Conservation (phyloP, 2,113 vertebrate genomes). For the Cacatua alba region DNA sequence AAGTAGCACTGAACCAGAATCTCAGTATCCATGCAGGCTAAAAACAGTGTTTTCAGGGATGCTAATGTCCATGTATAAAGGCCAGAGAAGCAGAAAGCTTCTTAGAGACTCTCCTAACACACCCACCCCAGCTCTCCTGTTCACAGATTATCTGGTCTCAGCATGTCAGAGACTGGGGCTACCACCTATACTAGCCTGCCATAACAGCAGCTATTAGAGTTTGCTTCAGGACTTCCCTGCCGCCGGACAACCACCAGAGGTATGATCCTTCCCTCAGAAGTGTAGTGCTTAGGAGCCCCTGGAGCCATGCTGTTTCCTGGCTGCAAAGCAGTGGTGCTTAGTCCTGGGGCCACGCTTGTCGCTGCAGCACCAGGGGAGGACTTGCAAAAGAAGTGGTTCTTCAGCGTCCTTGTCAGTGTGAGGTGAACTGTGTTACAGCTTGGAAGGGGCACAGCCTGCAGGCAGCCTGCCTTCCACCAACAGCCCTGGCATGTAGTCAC, state of each 20-base stretch:
- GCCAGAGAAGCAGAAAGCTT: not conserved
- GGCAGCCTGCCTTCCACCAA: no score
- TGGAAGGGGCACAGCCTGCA: not conserved
- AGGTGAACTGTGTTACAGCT: not conserved
- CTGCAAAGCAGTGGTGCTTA: not conserved
- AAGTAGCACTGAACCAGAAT: not conserved
- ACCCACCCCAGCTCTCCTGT: not conserved
- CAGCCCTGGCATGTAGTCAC: no score
- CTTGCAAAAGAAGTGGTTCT: not conserved
- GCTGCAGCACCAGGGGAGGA: not conserved
- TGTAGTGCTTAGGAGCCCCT: not conserved
- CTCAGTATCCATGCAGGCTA: not conserved
- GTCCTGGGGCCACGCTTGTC: rapidly evolving
- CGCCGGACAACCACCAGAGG: not conserved
- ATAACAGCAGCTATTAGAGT: not conserved
- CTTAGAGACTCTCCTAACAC: not conserved
- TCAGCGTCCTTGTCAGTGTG: not conserved
- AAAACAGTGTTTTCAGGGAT: not conserved
- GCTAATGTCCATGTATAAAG: not conserved
- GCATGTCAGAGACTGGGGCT: not conserved
- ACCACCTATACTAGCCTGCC: not conserved
- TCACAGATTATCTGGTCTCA: not conserved
- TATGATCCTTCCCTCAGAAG: not conserved
- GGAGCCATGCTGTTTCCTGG: not conserved
- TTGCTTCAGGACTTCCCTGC: not conserved